These are phyloP conservation scores for Phylloscopus collybita DNA, from an alignment of 2,797 vertebrate genomes.

Conservation along the genomic window DNA sequence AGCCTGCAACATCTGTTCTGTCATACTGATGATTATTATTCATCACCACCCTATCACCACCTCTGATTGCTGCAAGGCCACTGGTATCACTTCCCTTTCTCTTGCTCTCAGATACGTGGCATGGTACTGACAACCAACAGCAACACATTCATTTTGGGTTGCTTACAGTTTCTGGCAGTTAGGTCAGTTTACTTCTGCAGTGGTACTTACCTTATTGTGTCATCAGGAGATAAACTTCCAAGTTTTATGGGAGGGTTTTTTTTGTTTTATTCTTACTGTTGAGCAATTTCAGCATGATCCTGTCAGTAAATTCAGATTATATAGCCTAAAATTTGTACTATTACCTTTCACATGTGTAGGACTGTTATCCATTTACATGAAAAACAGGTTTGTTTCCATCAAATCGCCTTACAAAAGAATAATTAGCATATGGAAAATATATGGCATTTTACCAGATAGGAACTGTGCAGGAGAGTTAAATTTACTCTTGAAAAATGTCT, in stretches of 20 bases:
- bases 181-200: neutral
- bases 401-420: neutral
- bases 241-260: rapidly evolving
- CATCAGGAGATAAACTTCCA: neutral
- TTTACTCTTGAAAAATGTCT: neutral
- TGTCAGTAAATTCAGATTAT: neutral
- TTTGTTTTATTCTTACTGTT: neutral
- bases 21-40: neutral
- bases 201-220: neutral
- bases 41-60: neutral
- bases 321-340: neutral
- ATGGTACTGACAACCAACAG: neutral
- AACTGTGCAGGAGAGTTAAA: neutral
- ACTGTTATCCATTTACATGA: neutral
- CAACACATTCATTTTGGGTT: neutral
- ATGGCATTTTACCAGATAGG: neutral
- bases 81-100: neutral
- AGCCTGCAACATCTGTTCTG: conserved; percentile 34
- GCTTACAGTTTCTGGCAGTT: neutral
- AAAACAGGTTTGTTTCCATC: neutral
- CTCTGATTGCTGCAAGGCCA: neutral
- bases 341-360: neutral
- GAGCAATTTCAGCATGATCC: neutral
- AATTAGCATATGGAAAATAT: neutral
- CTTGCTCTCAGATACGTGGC: neutral